Conservation (phyloP, 2,113 vertebrate genomes). For the Taxidea taxus region DNA sequence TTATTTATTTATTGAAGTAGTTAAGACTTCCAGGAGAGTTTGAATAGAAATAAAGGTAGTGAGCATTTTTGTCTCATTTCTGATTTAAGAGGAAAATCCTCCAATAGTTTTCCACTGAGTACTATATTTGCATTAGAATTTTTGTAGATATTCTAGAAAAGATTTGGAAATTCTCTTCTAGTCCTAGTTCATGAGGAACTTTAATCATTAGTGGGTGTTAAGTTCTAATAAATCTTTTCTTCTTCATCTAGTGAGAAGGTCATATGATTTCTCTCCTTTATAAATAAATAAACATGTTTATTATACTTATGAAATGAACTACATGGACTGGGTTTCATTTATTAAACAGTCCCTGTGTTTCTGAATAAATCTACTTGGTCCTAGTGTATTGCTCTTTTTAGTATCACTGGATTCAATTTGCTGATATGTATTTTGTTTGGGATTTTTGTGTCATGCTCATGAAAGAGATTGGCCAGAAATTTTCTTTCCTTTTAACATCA, state of each 20-base stretch:
- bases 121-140: background rate
- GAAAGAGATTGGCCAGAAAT: background rate
- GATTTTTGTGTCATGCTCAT: background rate
- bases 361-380: background rate
- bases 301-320: background rate
- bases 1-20: background rate
- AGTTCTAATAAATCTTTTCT: background rate
- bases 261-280: background rate
- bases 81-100: background rate
- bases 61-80: background rate
- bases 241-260: background rate
- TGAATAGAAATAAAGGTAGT: background rate
- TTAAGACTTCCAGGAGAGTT: background rate
- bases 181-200: background rate
- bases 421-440: background rate
- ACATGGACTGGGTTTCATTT: background rate
- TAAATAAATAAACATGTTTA: background rate
- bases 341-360: background rate
- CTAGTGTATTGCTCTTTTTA: background rate
- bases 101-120: background rate
- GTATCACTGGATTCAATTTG: background rate
- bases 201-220: background rate
- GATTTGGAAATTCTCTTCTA: background rate
- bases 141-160: background rate
- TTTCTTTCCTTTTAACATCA: background rate